Base-by-base conservation (phyloP, 2,797 vertebrate species). In the Phrynocephalus vlangalii region DNA sequence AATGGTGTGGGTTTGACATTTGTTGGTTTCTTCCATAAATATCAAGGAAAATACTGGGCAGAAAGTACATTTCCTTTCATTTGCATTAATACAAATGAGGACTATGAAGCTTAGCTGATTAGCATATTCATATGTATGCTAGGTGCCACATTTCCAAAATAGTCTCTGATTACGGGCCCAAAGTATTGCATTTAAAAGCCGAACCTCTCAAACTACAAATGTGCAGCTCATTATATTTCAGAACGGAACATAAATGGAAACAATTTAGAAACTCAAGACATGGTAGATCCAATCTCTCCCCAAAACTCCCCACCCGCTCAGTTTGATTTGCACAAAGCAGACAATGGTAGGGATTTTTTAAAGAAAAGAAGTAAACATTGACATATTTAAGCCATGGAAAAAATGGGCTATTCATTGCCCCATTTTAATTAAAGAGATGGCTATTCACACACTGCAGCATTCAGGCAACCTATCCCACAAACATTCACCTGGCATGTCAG, bases 51-150 rank as follows among this genome's bases (percentile, higher is more conserved):
- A 97, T 96, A 97, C 96, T 97, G 96, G 92, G 93, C 95, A 90
- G 93, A 94, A 96, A 95, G 92, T 95, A 94, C 87, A 94, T 92
- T 88, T 89, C 33, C 26, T 87, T 92, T 96, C 94, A 96, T 97
- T 96, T 96, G 83, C 96, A 96, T 96, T 96, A 97, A 96, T 96
- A 97, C 92, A 97, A 96, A 96, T 20, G 93, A 97, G 94, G 94
- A 95, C 94, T 95, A 95, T 97, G 96, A 96, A 94, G 91, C 94
- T 96, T 95, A 95, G 87, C 88, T 96, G 95, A 97, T 97, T 97
- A 96, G 88, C 95, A 96, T 96, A 96, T 96, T 96, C 94, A 95
- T 96, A 94, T 95, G 77, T 95, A 95, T 93, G 93, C 87, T 96
- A 95, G 96, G 93, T 90, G 83, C 90, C 16, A 82, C 84, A 82